Base-by-base conservation (phyloP, 2,888 invertebrate species). In the Crepidodera aurea region DNA sequence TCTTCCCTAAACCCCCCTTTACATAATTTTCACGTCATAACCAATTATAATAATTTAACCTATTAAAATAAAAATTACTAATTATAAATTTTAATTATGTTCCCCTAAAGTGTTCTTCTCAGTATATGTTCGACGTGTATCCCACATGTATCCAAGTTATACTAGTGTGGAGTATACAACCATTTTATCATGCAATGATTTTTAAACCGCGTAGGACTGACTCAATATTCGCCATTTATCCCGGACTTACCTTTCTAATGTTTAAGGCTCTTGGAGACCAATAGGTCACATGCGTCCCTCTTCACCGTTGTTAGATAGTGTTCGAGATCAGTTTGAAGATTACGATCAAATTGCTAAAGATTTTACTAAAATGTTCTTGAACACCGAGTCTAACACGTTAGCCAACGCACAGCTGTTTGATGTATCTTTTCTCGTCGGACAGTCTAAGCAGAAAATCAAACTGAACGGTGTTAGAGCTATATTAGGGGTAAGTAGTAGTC, bases 281-380 rank as follows among this genome's bases (percentile, higher is more conserved):
- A 95, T 96, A 68, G 96, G 92, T 51, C 95, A 95, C 81, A 95
- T 95, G 95, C 84, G 96, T 75, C 95, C 96, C 0, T 95, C 94
- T 0, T 94, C 94, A 15, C 96, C 96, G 0, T 85, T 96, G 32
- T 84, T 96, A 70, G 96, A 96, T 81, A 94, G 94, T 3, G 95
- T 96, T 37, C 85, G 95, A 72, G 96, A 96, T 83, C 92, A 94
- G 78, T 96, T 96, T 79, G 96, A 96, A 82, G 94, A 94, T 81
- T 94, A 95, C 82, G 96, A 96, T 80, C 94, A 94, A 79, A 84
- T 96, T 59, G 94, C 95, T 29, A 94, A 94, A 81, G 96, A 96
- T 82, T 96, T 96, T 79, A 93, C 94, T 6, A 85, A 90, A 72
- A 92, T 92, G 73, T 96, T 96, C 83, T 85, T 94, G 59, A 94